Percentiles rank a stretch among this genome's conserved stretches.
Conservation (phyloP, 2,888 invertebrate species). For the Panorpa germanica region DNA sequence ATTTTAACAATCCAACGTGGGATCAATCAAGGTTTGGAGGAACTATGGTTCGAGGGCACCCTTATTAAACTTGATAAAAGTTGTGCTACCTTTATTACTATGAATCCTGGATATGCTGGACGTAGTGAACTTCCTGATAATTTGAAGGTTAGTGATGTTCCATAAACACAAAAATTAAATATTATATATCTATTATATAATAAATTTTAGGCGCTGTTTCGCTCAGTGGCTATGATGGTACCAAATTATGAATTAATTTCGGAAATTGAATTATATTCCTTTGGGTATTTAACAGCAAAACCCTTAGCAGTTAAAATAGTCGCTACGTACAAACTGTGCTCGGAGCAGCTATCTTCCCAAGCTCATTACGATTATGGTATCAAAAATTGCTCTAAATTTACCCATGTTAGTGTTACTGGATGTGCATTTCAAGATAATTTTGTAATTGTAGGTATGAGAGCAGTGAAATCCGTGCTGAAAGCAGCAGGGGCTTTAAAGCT, state of each 20-base stretch:
- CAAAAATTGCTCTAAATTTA: too few species aligned
- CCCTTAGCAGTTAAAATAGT: constrained; percentile 86
- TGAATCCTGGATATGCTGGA: constrained; percentile 92
- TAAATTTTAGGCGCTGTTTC: constrained; percentile 52
- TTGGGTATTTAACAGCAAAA: constrained; percentile 76
- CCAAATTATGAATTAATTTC: constrained; percentile 91
- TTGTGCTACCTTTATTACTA: constrained; percentile 87
- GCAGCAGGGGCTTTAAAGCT: constrained; percentile 84
- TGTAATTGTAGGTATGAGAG: constrained; percentile 62
- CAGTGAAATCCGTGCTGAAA: constrained; percentile 81
- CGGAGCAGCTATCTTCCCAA: constrained; percentile 85
- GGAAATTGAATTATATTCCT: constrained; percentile 85
- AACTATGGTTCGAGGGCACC: constrained; percentile 77
- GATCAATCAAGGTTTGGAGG: constrained; percentile 56
- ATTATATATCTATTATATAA: too few species aligned
- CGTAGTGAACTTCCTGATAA: constrained; percentile 88
- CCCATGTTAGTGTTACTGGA: too few species aligned
- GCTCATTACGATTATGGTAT: constrained; percentile 87
- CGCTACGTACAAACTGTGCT: constrained; percentile 81
- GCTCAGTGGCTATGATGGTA: constrained; percentile 96
- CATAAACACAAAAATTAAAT: too few species aligned
- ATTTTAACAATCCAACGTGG: constrained; percentile 85
- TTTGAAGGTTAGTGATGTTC: constrained; percentile 47
- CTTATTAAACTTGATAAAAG: constrained; percentile 64
- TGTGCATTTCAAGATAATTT: too few species aligned